Percentiles rank a stretch among this genome's conserved stretches.
phyloP scores from a whole-genome alignment of 2,888 invertebrate genomes.

The Ceratothoa steindachneri region DNA sequence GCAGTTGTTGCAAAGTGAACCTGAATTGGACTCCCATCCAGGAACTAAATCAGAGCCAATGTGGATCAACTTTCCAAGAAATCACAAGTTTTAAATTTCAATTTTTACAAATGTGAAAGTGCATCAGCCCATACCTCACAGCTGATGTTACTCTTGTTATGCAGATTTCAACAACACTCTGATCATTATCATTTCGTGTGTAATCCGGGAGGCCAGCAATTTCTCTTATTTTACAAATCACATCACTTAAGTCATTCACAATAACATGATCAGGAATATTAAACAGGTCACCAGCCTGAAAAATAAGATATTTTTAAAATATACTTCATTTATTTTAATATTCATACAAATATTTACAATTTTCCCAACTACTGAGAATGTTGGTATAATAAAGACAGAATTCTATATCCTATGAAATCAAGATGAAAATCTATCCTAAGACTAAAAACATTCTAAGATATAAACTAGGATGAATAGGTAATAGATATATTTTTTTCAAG shows the following conservation, averaged over 20 bases:
- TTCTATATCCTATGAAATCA: too few species aligned
- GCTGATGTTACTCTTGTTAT: constrained; percentile 85
- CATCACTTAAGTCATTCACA: constrained; percentile 76
- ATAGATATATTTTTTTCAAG: too few species aligned
- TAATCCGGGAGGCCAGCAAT: constrained; percentile 80
- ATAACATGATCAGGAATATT: constrained; percentile 80
- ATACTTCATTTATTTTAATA: background rate
- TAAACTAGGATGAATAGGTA: too few species aligned
- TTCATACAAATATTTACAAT: background rate
- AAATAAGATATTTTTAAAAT: constrained; percentile 10
- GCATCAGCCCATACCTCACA: constrained; percentile 60
- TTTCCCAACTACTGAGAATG: too few species aligned
- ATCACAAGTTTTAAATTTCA: too few species aligned
- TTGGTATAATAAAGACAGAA: too few species aligned
- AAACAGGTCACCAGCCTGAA: constrained; percentile 81
- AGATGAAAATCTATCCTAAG: too few species aligned
- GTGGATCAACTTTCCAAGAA: too few species aligned
- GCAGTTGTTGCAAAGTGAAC: too few species aligned
- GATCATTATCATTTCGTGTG: constrained; percentile 80
- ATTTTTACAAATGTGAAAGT: background rate
- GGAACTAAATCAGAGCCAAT: too few species aligned
- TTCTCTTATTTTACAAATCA: constrained; percentile 65
- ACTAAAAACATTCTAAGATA: too few species aligned
- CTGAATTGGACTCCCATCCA: too few species aligned
- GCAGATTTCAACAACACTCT: constrained; percentile 91